Percentiles rank a stretch among this genome's conserved stretches.
Evolutionary conservation across 2,113 vertebrate genomes (phyloP).

Genomic region (Cryptoleucopteryx plumbea): DNA sequence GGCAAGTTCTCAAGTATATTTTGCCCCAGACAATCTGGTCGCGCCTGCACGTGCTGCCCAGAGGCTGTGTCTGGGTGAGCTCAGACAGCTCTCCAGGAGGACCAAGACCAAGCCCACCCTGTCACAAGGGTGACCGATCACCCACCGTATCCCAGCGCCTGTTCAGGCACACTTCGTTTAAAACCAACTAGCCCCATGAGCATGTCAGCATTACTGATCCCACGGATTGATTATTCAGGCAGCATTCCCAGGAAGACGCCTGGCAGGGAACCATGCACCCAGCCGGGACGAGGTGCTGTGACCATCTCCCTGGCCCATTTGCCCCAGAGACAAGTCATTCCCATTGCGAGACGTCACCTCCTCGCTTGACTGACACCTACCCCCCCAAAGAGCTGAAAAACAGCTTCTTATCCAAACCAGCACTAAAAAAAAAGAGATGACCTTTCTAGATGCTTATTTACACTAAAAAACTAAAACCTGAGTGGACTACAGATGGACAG

Average conservation of each 20-base stretch:
- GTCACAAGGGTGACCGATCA: neutral
- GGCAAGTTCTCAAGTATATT: rapidly evolving
- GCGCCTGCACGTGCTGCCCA: rapidly evolving
- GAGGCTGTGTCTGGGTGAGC: rapidly evolving
- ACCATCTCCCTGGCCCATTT: neutral
- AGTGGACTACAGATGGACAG: neutral
- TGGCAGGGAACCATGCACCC: rapidly evolving
- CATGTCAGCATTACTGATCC: rapidly evolving
- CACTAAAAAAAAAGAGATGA: rapidly evolving
- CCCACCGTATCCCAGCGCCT: rapidly evolving
- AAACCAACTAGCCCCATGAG: rapidly evolving
- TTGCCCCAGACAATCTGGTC: rapidly evolving
- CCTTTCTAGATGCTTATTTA: neutral
- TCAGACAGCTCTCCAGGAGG: neutral
- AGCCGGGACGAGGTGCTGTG: rapidly evolving
- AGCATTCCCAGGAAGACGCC: neutral
- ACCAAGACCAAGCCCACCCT: neutral
- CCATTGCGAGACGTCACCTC: neutral
- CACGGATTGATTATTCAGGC: rapidly evolving
- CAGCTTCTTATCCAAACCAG: neutral
- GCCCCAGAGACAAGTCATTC: no score
- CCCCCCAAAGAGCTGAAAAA: neutral
- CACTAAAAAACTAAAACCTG: neutral
- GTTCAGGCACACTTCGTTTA: rapidly evolving
- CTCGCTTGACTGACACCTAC: rapidly evolving